These are phyloP conservation scores for Lanius ludovicianus DNA, from an alignment of 2,113 vertebrate genomes.

Conservation along the genomic window DNA sequence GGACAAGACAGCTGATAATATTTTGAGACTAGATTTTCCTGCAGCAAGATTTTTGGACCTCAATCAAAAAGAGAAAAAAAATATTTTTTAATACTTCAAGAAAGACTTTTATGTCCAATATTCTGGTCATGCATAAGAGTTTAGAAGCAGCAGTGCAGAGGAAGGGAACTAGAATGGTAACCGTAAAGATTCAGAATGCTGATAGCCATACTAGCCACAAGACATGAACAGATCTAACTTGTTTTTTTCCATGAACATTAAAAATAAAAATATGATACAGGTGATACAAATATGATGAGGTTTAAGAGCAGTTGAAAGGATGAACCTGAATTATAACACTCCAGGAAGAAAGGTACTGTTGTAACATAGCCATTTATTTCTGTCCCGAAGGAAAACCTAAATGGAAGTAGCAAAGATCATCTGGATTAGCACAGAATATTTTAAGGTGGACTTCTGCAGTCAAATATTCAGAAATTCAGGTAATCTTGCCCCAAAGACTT, in stretches of 20 bases:
- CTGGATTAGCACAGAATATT: background rate
- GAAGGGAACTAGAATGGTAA: background rate
- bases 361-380: background rate
- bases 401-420: background rate
- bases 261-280: background rate
- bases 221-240: background rate
- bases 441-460: background rate
- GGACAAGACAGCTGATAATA: background rate
- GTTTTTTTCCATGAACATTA: background rate
- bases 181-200: background rate
- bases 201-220: background rate
- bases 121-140: background rate
- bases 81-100: background rate
- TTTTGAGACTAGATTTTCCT: background rate
- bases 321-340: background rate
- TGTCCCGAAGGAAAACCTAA: background rate
- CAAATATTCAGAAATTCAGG: background rate
- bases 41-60: background rate
- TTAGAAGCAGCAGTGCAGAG: background rate
- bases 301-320: background rate
- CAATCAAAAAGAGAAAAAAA: background rate
- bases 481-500: background rate
- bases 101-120: background rate
- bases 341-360: background rate
- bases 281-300: background rate